Percentiles rank a stretch among this genome's conserved stretches.
These are phyloP conservation scores for Alca torda DNA, from an alignment of 2,797 vertebrate genomes.

Conservation along the genomic window DNA sequence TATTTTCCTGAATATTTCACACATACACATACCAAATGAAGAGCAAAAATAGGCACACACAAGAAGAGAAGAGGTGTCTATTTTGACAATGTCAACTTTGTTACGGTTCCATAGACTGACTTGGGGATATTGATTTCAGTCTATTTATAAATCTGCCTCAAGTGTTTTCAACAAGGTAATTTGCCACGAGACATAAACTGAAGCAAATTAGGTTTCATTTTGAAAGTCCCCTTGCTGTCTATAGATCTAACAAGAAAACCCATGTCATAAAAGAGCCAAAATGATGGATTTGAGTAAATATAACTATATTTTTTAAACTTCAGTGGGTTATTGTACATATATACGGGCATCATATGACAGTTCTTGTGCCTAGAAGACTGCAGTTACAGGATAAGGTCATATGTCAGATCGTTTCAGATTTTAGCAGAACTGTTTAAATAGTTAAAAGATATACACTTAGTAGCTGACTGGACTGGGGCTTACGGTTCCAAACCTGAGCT, in stretches of 20 bases:
- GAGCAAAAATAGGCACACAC: background rate
- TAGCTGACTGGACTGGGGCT: background rate
- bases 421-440: background rate
- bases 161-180: conserved; percentile 64
- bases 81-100: conserved; percentile 5
- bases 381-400: background rate
- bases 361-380: background rate
- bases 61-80: conserved; percentile 10
- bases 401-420: background rate
- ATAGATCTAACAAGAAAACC: conserved; percentile 13
- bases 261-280: conserved; percentile 7
- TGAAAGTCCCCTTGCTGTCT: conserved; percentile 38
- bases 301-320: background rate
- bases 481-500: background rate
- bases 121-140: conserved; percentile 57
- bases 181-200: conserved; percentile 56
- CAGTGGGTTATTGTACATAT: background rate
- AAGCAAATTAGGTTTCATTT: conserved; percentile 60
- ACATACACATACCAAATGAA: background rate
- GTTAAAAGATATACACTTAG: background rate
- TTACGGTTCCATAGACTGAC: conserved; percentile 27
- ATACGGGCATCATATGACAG: background rate
- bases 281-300: background rate
- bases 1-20: conserved; percentile 31
- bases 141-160: conserved; percentile 60